Percentiles rank a stretch among this genome's conserved stretches.
Evolutionary conservation across 30 jellyfish, hydroid and myxozoan species (phyloP).

Genomic region (Pseudorhiza aurosa): DNA sequence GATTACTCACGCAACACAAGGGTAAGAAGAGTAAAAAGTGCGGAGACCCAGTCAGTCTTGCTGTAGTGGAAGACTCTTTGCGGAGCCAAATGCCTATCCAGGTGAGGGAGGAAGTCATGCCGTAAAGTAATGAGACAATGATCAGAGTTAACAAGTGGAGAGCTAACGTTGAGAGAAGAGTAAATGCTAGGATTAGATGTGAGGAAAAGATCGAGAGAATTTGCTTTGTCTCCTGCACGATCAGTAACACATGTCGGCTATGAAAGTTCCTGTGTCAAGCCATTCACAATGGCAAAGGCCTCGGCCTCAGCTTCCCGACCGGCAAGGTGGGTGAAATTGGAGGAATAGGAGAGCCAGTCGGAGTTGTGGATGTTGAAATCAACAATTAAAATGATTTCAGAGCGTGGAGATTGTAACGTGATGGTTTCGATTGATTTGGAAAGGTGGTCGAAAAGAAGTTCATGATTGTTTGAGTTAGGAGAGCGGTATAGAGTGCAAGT

Average conservation of each 20-base stretch:
- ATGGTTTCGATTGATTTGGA: too few relatives aligned
- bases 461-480: too few relatives aligned
- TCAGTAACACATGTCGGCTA: not conserved
- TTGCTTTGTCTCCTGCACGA: not conserved
- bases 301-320: constrained; percentile 2
- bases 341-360: not conserved
- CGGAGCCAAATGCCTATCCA: too few relatives aligned
- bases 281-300: not conserved
- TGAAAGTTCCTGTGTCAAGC: not conserved
- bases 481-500: too few relatives aligned
- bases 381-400: not conserved
- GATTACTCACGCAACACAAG: too few relatives aligned
- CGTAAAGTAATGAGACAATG: too few relatives aligned
- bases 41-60: too few relatives aligned
- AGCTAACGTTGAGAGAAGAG: not conserved
- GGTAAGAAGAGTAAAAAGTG: too few relatives aligned
- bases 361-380: not conserved
- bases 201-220: not conserved
- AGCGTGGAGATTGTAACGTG: too few relatives aligned
- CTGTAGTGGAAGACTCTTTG: too few relatives aligned
- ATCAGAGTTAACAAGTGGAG: not conserved
- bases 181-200: not conserved
- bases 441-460: too few relatives aligned
- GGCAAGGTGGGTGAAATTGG: not conserved
- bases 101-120: too few relatives aligned